Conservation (phyloP, 37 sponge, comb jelly and placozoan genomes). For the Spongilla lacustris region DNA sequence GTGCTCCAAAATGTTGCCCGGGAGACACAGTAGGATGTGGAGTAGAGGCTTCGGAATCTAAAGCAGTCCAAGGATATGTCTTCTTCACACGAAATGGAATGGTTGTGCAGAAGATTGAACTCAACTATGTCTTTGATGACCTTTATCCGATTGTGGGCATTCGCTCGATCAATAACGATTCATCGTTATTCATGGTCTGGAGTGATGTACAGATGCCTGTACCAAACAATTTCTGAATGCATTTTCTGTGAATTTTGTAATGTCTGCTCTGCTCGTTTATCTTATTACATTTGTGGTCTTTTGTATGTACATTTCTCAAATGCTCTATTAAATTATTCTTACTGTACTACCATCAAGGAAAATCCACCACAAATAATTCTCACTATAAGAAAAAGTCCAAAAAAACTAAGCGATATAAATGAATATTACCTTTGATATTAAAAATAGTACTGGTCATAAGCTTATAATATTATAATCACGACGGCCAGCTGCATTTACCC, state of each 20-base stretch:
- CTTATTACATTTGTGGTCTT: too few species aligned
- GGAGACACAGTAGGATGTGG: constrained; percentile 73
- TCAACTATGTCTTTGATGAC: constrained; percentile 35
- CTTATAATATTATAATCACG: too few species aligned
- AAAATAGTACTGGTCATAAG: too few species aligned
- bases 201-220: constrained; percentile 2
- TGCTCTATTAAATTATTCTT: too few species aligned
- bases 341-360: too few species aligned
- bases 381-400: too few species aligned
- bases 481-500: too few species aligned
- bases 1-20: constrained; percentile 5
- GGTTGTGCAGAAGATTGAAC: constrained; percentile 27
- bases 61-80: constrained; percentile 7
- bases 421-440: too few species aligned
- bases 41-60: constrained; percentile 11
- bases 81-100: constrained; percentile 56
- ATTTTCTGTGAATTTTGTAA: not conserved
- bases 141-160: constrained; percentile 61
- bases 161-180: constrained; percentile 14
- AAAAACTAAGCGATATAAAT: too few species aligned
- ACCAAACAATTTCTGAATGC: not conserved
- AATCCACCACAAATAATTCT: too few species aligned
- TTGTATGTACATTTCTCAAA: too few species aligned
- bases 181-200: constrained; percentile 62
- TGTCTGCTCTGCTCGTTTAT: not conserved